phyloP scores from a whole-genome alignment of 2,113 vertebrate species.

The Phodopus roborovskii region DNA sequence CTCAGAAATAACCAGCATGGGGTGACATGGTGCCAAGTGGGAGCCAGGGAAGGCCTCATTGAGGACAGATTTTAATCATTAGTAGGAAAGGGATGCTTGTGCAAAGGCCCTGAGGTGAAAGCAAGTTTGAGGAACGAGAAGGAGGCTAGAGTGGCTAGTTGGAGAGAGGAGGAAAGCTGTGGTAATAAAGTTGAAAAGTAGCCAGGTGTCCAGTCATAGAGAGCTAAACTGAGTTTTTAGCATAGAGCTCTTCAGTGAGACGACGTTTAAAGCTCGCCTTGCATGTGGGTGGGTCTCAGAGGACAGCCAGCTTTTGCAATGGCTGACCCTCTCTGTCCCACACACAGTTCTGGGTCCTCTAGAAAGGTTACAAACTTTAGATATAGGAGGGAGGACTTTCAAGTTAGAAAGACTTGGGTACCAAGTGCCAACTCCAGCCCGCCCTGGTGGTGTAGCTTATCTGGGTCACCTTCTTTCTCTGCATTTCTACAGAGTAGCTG shows the following conservation, averaged over 20 bases:
- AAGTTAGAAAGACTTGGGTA: background rate
- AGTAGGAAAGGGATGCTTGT: background rate
- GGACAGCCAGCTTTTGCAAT: background rate
- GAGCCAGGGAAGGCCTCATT: background rate
- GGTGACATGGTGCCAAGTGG: fast-evolving
- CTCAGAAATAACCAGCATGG: background rate
- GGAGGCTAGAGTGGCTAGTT: background rate
- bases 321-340: background rate
- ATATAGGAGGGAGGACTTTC: background rate
- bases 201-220: background rate
- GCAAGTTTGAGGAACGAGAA: background rate
- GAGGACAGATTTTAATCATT: background rate
- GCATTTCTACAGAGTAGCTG: background rate
- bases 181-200: background rate
- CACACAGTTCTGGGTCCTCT: background rate
- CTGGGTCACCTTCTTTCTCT: background rate
- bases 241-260: background rate
- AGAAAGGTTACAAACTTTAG: background rate
- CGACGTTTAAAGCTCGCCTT: background rate
- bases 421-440: background rate
- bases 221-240: background rate
- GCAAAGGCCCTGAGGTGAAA: background rate
- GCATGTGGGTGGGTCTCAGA: background rate
- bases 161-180: background rate
- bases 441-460: background rate